Evolutionary conservation across 2,113 vertebrate species (phyloP).

Genomic region (Sminthopsis crassicaudata): DNA sequence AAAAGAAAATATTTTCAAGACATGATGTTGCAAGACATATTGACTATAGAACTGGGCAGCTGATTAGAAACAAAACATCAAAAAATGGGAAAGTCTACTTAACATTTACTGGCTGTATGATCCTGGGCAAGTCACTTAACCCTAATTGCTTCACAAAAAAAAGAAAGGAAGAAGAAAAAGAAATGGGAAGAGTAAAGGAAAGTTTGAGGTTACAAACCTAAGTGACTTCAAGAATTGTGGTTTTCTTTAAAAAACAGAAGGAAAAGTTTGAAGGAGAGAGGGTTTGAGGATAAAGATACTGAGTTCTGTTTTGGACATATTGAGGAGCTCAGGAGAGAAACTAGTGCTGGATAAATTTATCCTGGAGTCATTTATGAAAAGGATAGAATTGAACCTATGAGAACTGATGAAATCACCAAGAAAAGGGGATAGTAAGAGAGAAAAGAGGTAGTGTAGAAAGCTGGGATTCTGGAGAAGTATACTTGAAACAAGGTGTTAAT

Average conservation of each 20-base stretch:
- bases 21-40: neutral
- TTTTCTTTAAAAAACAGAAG: neutral
- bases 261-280: neutral
- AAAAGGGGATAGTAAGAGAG: neutral
- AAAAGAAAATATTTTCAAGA: neutral
- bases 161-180: too few species aligned
- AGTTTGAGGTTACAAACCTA: neutral
- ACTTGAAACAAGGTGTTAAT: too few species aligned
- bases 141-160: too few species aligned
- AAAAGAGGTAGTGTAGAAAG: too few species aligned
- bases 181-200: neutral
- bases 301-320: neutral
- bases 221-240: neutral
- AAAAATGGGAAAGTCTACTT: neutral
- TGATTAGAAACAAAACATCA: neutral
- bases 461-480: too few species aligned
- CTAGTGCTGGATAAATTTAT: neutral
- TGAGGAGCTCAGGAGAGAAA: neutral
- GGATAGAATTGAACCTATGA: neutral
- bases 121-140: too few species aligned
- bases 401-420: neutral
- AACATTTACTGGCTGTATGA: too few species aligned
- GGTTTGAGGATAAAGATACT: neutral
- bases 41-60: neutral
- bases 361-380: neutral